A percentile compares a stretch with the other conserved stretches of the same genome.
These are phyloP conservation scores for Oreochromis tanganicae DNA, from an alignment of 2,113 vertebrate genomes.

Conservation along the genomic window DNA sequence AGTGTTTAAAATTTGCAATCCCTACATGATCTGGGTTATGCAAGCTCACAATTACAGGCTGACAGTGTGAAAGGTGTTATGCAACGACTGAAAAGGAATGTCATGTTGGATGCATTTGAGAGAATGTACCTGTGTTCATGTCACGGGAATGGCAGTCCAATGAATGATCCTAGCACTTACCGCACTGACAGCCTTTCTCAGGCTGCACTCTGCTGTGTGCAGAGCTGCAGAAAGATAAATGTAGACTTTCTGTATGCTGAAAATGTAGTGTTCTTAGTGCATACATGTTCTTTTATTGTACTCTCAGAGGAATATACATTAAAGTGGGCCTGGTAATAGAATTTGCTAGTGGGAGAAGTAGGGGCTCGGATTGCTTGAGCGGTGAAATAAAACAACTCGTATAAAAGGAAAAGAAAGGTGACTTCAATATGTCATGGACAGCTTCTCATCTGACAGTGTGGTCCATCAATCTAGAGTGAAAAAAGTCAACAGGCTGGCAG, in stretches of 20 bases:
- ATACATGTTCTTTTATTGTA: neutral
- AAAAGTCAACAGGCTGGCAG: neutral
- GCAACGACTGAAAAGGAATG: neutral
- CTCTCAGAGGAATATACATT: neutral
- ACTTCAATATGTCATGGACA: neutral
- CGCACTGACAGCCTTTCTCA: neutral
- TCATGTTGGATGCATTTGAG: neutral
- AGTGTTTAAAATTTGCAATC: neutral
- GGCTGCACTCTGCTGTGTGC: neutral
- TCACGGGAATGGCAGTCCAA: conserved; percentile 1
- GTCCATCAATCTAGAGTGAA: neutral
- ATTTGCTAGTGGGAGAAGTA: neutral
- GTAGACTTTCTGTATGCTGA: neutral
- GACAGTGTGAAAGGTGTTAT: conserved; percentile 9
- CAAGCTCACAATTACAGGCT: neutral
- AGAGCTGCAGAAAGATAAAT: neutral
- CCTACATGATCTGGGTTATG: neutral
- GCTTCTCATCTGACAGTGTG: neutral
- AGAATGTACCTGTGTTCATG: neutral
- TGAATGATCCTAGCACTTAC: conserved; percentile 43
- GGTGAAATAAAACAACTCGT: neutral
- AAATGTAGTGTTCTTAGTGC: neutral
- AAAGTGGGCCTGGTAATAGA: neutral
- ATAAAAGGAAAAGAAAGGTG: neutral
- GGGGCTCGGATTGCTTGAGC: neutral